A percentile compares a stretch with the other conserved stretches of the same genome.
Conservation (phyloP, 2,888 invertebrate species). For the Xestia xanthographa region DNA sequence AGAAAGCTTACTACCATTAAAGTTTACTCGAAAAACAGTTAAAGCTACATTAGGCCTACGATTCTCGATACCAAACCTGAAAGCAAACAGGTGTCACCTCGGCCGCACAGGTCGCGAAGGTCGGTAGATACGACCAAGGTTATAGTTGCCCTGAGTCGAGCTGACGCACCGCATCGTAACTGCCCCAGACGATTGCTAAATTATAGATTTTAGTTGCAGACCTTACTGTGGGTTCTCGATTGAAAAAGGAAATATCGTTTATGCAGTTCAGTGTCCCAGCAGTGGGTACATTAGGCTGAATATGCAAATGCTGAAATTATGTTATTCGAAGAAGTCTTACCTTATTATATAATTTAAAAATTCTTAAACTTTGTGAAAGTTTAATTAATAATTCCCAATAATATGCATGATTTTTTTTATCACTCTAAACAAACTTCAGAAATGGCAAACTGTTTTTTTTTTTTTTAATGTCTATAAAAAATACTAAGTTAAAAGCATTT, state of each 20-base stretch:
- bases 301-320: neutral
- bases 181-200: conserved; percentile 48
- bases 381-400: too few relatives aligned
- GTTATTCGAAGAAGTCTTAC: neutral
- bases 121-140: conserved; percentile 46
- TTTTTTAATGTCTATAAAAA: too few relatives aligned
- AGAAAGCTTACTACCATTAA: too few relatives aligned
- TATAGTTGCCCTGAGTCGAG: conserved; percentile 53
- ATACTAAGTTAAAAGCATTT: too few relatives aligned
- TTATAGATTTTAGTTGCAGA: conserved; percentile 42
- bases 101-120: conserved; percentile 24
- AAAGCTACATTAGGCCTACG: conserved; percentile 1
- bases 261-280: too few relatives aligned
- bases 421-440: too few relatives aligned
- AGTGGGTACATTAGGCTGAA: too few relatives aligned
- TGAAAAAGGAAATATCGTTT: neutral
- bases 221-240: conserved; percentile 46
- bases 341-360: too few relatives aligned
- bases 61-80: conserved; percentile 21
- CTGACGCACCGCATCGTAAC: conserved; percentile 57
- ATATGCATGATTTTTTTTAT: too few relatives aligned
- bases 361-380: too few relatives aligned
- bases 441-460: too few relatives aligned
- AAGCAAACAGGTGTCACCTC: conserved; percentile 43
- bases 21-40: neutral